A percentile compares a stretch with the other conserved stretches of the same genome.
phyloP scores from a whole-genome alignment of 2,888 invertebrate genomes.

The Sussaba pulchella region DNA sequence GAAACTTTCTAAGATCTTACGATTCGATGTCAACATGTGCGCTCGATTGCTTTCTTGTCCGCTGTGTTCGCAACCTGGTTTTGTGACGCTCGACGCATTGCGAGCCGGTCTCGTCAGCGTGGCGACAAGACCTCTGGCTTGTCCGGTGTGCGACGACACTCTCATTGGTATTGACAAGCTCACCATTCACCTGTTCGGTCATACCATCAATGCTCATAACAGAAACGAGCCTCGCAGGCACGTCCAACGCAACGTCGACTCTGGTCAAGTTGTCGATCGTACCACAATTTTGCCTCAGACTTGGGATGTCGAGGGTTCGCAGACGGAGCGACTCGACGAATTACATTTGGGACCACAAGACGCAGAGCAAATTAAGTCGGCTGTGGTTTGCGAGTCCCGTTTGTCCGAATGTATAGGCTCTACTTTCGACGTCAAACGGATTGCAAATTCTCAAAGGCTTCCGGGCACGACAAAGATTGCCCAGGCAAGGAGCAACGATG shows the following conservation, averaged over 20 bases:
- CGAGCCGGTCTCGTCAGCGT: constrained; percentile 90
- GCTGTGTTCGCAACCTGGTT: constrained; percentile 90
- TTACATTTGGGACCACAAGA: neutral
- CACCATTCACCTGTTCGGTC: constrained; percentile 93
- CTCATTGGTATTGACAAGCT: constrained; percentile 92
- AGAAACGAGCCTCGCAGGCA: constrained; percentile 58
- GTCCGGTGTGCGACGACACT: constrained; percentile 92
- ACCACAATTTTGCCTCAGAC: constrained; percentile 71
- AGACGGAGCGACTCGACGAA: constrained; percentile 19
- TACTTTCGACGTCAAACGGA: constrained; percentile 17
- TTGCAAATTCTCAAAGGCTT: constrained; percentile 25
- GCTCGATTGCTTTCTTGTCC: constrained; percentile 89
- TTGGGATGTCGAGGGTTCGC: constrained; percentile 70
- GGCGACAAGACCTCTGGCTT: constrained; percentile 90
- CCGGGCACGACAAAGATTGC: neutral
- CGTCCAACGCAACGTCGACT: constrained; percentile 11
- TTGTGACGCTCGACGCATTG: constrained; percentile 89
- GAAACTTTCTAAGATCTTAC: too few relatives aligned
- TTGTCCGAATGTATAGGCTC: neutral
- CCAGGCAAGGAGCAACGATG: constrained; percentile 35
- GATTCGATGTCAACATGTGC: constrained; percentile 77
- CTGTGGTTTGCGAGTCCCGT: constrained; percentile 21
- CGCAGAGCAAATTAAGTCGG: constrained; percentile 22
- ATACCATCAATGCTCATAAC: constrained; percentile 84
- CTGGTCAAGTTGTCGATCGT: constrained; percentile 52